Evolutionary conservation across 2,797 vertebrate genomes (phyloP).

Genomic region (Psittacula echo): DNA sequence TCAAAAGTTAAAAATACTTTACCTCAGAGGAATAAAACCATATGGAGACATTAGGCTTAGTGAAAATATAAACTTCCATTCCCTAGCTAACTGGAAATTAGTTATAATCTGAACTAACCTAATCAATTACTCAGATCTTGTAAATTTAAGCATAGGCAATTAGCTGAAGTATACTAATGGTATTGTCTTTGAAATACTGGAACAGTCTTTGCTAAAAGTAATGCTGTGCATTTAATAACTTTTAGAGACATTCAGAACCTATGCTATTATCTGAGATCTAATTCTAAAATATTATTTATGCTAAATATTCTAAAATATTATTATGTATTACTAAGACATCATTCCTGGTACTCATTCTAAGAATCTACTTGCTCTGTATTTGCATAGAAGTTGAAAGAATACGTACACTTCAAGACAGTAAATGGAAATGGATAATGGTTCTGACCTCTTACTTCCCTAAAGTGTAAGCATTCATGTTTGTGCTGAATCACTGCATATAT

Average conservation of each 20-base stretch:
- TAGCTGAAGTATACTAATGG: background rate
- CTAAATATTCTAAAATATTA: background rate
- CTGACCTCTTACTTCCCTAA: background rate
- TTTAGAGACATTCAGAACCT: background rate
- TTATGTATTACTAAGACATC: background rate
- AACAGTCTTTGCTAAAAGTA: background rate
- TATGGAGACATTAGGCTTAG: background rate
- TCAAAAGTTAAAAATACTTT: background rate
- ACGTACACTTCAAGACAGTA: background rate
- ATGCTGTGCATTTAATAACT: background rate
- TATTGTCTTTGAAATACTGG: background rate
- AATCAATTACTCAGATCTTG: background rate
- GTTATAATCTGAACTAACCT: background rate
- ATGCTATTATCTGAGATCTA: background rate
- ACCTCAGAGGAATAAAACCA: background rate
- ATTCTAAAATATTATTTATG: background rate
- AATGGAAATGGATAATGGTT: background rate
- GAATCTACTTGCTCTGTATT: background rate
- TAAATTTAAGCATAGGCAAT: background rate
- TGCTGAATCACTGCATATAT: background rate
- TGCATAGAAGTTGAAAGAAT: background rate
- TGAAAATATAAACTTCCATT: background rate
- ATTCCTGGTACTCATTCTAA: background rate
- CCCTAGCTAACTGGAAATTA: background rate
- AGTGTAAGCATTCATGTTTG: background rate